Conservation (phyloP, 2,797 vertebrate genomes). For the Chiroxiphia lanceolata region DNA sequence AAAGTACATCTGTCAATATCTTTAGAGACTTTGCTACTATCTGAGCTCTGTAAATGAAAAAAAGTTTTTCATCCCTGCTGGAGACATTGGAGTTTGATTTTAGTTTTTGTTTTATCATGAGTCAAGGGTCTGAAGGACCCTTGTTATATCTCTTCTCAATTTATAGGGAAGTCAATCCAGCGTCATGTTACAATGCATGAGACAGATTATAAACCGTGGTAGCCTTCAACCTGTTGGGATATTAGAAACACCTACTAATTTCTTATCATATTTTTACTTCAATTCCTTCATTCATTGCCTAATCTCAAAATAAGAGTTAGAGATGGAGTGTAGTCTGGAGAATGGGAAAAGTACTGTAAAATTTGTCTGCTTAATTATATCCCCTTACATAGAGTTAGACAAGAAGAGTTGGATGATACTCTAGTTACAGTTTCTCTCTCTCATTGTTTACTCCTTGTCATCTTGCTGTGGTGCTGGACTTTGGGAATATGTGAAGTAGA, state of each 20-base stretch:
- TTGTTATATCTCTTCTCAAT: not conserved
- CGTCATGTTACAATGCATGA: not conserved
- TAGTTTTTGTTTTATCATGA: not conserved
- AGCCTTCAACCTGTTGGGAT: not conserved
- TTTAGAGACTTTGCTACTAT: not conserved
- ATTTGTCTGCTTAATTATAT: not conserved
- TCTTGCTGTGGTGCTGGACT: not conserved
- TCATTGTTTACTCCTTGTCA: not conserved
- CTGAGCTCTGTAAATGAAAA: not conserved
- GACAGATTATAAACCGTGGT: not conserved
- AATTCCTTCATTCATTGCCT: not conserved
- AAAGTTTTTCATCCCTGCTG: not conserved
- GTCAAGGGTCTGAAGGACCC: not conserved
- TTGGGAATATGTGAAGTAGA: not conserved
- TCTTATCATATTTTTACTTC: not conserved
- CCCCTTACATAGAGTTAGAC: not conserved
- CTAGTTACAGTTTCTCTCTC: not conserved
- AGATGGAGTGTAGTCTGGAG: not conserved
- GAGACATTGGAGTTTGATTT: not conserved
- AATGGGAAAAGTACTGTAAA: not conserved
- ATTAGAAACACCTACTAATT: not conserved
- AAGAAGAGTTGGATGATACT: not conserved
- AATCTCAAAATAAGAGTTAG: not conserved
- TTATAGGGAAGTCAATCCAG: not conserved
- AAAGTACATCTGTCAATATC: not conserved